A percentile compares a stretch with the other conserved stretches of the same genome.
Evolutionary conservation across 2,888 invertebrate species (phyloP).

Genomic region (Hyposoter didymator): DNA sequence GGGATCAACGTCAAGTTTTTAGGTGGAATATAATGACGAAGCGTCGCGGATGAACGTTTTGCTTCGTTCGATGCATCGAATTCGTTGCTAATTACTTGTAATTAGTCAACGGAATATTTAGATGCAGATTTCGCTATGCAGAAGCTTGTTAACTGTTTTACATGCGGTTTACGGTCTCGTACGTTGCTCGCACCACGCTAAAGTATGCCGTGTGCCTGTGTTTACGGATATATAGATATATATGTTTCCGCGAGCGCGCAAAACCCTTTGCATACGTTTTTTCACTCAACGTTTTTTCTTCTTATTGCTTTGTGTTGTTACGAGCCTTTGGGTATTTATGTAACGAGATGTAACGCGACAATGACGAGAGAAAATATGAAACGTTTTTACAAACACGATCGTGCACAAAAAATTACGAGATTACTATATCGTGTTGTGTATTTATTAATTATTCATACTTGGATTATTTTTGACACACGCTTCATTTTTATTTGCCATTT

Average conservation of each 20-base stretch:
- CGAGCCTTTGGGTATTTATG: slow-evolving; percentile 47
- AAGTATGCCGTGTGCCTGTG: slow-evolving; percentile 5
- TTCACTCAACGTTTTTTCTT: slow-evolving; percentile 16
- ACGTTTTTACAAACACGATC: slow-evolving; percentile 16
- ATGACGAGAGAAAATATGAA: slow-evolving; percentile 33
- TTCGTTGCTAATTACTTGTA: background rate
- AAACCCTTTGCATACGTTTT: slow-evolving; percentile 49
- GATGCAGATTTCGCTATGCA: slow-evolving; percentile 10
- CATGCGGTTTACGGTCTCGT: slow-evolving; percentile 10
- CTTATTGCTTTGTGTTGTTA: background rate
- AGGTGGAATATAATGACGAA: background rate
- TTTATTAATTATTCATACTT: background rate
- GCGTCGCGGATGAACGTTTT: background rate
- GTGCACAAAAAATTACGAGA: slow-evolving; percentile 20
- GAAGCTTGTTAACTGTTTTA: slow-evolving; percentile 7
- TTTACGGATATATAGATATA: background rate
- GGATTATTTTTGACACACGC: background rate
- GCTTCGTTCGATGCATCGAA: background rate
- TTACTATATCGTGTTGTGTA: background rate
- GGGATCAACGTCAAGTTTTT: background rate
- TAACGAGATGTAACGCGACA: slow-evolving; percentile 37
- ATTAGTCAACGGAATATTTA: background rate
- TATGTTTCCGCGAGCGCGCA: slow-evolving; percentile 5
- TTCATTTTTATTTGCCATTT: background rate
- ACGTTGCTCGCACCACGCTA: background rate